Base-by-base conservation (phyloP, 2,113 vertebrate genomes). In the Isichthys henryi region DNA sequence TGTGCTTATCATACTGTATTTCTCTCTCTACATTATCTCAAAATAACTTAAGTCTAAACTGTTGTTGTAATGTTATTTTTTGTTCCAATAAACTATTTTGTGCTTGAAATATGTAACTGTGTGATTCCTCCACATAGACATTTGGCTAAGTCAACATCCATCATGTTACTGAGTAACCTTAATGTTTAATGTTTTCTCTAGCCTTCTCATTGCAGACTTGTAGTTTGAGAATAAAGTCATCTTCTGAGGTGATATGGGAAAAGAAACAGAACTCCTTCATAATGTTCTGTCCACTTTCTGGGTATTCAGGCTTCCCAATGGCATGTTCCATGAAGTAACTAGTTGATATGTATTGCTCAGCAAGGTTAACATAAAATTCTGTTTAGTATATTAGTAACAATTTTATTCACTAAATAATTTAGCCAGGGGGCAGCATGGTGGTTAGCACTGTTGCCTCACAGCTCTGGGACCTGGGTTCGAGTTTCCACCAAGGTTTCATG, bases 41-140 rank as follows among this genome's bases (percentile, higher is more conserved):
- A 82, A 49, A 49, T 2, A 86, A 27, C 17, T 13, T 21, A n/a
- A 9, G 45, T 39, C 31, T 39, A 49, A 31, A 50, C n/a, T 48
- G 35, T 52, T 52, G 19, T 7, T 87, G 49, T 87, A 35, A 53
- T 87, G 10, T 13, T 86, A 31, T 85, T 50, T 86, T 87, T 56
- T 53, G 48, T 53, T 35, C 49, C 50, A 87, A 87, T 87, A 87
- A 87, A 87, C 85, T 17, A n/a, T 56, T 87, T 52, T 35, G 50
- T 53, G 50, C 15, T 0, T 87, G n/a, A 27, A 86, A 86, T 31
- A 53, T 56, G 15, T 53, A 52, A 56, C 46, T 53, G 15, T 35
- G 15, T 35, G 11, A 53, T 53, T 87, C 17, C 27, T 39, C 5
- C 11, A 11, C 23, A 39, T 48, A 11, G 19, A 46, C 8, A 53